A percentile compares a stretch with the other conserved stretches of the same genome.
Evolutionary conservation across 2,888 invertebrate species (phyloP).

Genomic region (Harpalus rufipes): DNA sequence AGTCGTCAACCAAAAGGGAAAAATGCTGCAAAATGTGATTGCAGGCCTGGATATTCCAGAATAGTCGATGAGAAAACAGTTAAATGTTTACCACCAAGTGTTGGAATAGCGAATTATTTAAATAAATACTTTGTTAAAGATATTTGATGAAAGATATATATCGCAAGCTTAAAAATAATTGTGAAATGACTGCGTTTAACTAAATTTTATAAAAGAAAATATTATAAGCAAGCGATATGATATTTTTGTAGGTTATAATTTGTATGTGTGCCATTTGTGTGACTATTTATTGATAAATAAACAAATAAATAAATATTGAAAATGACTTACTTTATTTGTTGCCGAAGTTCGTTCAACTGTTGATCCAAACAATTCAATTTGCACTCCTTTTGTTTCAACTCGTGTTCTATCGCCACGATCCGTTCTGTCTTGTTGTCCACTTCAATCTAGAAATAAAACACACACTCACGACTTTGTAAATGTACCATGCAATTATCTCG

Average conservation of each 20-base stretch:
- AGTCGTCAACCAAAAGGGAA: slow-evolving; percentile 76
- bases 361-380: slow-evolving; percentile 79
- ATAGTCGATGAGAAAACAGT: slow-evolving; percentile 74
- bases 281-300: slow-evolving; percentile 57
- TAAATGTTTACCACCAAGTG: slow-evolving; percentile 82
- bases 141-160: background rate
- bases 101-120: slow-evolving; percentile 83
- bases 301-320: slow-evolving; percentile 11
- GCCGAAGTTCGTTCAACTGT: slow-evolving; percentile 80
- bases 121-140: slow-evolving; percentile 76
- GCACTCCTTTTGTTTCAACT: slow-evolving; percentile 81
- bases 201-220: no score
- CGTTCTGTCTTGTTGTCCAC: slow-evolving; percentile 87
- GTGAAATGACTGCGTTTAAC: no score
- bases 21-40: slow-evolving; percentile 77
- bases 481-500: no score
- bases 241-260: slow-evolving; percentile 5
- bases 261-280: slow-evolving; percentile 58
- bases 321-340: slow-evolving; percentile 78
- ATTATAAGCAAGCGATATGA: background rate
- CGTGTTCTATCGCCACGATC: slow-evolving; percentile 82
- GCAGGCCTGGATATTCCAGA: slow-evolving; percentile 83
- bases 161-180: background rate
- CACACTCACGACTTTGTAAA: no score
- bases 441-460: slow-evolving; percentile 78